phyloP scores from a whole-genome alignment of 2,113 vertebrate genomes.

The Trachemys scripta region DNA sequence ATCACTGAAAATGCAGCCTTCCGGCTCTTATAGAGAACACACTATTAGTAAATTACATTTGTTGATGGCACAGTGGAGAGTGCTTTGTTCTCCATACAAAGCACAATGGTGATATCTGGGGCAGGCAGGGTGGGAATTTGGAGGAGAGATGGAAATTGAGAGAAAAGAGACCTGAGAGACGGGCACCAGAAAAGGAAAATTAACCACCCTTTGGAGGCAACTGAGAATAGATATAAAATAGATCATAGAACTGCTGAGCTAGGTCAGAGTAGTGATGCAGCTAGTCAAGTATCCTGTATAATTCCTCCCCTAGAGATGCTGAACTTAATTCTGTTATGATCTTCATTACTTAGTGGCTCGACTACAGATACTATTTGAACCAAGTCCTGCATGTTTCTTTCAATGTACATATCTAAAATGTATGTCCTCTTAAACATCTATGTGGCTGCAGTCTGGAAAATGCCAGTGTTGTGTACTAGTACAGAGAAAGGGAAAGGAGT shows the following conservation, averaged over 20 bases:
- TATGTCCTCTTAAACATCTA: not conserved
- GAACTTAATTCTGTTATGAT: not conserved
- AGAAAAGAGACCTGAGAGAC: not conserved
- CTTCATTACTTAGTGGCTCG: fast-evolving
- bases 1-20: not conserved
- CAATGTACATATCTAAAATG: fast-evolving
- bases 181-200: not conserved
- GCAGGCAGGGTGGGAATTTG: not conserved
- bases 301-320: not conserved
- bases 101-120: not conserved
- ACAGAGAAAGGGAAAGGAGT: not conserved
- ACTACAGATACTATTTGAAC: not conserved
- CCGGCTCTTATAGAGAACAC: not conserved
- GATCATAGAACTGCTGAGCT: not conserved
- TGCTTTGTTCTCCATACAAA: not conserved
- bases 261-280: not conserved
- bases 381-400: not conserved
- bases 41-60: not conserved
- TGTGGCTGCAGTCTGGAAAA: not conserved
- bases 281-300: not conserved
- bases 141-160: fast-evolving
- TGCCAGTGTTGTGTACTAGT: not conserved
- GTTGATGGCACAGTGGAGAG: not conserved
- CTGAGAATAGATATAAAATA: not conserved
- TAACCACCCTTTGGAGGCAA: not conserved